Evolutionary conservation across 2,888 invertebrate genomes (phyloP).

Genomic region (Stomorhina lunata): DNA sequence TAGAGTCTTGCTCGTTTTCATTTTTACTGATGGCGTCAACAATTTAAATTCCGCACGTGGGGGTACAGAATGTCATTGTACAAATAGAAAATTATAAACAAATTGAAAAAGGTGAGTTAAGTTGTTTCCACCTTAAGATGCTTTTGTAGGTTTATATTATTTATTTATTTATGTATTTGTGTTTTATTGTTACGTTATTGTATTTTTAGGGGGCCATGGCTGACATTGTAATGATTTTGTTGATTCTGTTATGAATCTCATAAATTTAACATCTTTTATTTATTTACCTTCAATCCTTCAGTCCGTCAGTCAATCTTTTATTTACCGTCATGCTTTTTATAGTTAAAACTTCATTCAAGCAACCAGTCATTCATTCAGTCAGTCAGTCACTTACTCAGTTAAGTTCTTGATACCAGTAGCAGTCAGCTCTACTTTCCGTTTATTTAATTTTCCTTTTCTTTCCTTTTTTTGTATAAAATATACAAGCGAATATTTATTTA

Average conservation of each 20-base stretch:
- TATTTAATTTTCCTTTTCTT: background rate
- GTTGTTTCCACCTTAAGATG: background rate
- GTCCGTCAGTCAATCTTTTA: background rate
- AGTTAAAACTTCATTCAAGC: background rate
- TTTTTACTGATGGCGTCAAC: slow-evolving; percentile 68
- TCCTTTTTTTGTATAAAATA: background rate
- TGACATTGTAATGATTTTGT: background rate
- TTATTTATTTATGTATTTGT: background rate
- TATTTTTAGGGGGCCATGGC: background rate
- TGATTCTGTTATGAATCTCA: background rate
- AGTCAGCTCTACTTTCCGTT: background rate
- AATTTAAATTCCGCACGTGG: slow-evolving; percentile 64
- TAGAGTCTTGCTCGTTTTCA: slow-evolving; percentile 47
- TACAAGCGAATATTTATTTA: slow-evolving; percentile 21
- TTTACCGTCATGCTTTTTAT: background rate
- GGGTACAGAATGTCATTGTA: too few relatives aligned
- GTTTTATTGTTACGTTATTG: background rate
- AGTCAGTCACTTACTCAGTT: background rate
- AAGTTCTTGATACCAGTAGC: background rate
- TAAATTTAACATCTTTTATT: background rate
- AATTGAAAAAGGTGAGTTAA: too few relatives aligned
- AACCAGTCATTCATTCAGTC: background rate
- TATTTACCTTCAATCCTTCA: background rate
- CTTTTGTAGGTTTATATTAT: background rate
- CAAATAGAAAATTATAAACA: too few relatives aligned